Evolutionary conservation across 92 coral and sea anemone genomes (phyloP).

Genomic region (Actinostola sp.): DNA sequence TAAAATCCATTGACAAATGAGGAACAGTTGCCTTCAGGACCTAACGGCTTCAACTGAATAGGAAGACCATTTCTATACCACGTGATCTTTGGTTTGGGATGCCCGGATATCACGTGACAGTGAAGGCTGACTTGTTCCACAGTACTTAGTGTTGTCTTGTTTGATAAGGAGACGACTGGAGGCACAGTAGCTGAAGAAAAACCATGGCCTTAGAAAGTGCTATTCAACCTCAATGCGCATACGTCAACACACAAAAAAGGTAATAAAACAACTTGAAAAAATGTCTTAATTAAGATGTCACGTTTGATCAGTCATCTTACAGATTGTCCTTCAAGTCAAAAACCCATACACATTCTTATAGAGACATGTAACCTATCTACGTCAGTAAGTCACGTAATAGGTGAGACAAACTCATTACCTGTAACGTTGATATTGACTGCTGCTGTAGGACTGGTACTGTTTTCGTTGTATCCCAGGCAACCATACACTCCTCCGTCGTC

Average conservation of each 20-base stretch:
- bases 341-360: no score
- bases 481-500: constrained; percentile 66
- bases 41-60: constrained; percentile 42
- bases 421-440: constrained; percentile 46
- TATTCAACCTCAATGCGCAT: no score
- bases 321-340: no score
- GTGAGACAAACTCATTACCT: no score
- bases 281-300: no score
- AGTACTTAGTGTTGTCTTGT: constrained; percentile 54
- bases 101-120: constrained; percentile 68
- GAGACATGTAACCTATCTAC: no score
- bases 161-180: constrained; percentile 61
- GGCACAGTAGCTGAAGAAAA: constrained; percentile 32
- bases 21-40: constrained; percentile 46
- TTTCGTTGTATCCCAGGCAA: constrained; percentile 69
- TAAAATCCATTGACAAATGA: constrained; percentile 58
- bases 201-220: no score
- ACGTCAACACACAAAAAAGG: no score
- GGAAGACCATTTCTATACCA: constrained; percentile 68
- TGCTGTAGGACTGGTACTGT: constrained; percentile 33
- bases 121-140: constrained; percentile 38
- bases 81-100: constrained; percentile 77
- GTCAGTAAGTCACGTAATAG: no score
- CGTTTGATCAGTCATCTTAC: no score
- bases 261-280: no score